These are phyloP conservation scores for Megaleporinus macrocephalus DNA, from an alignment of 2,113 vertebrate species.

Conservation along the genomic window DNA sequence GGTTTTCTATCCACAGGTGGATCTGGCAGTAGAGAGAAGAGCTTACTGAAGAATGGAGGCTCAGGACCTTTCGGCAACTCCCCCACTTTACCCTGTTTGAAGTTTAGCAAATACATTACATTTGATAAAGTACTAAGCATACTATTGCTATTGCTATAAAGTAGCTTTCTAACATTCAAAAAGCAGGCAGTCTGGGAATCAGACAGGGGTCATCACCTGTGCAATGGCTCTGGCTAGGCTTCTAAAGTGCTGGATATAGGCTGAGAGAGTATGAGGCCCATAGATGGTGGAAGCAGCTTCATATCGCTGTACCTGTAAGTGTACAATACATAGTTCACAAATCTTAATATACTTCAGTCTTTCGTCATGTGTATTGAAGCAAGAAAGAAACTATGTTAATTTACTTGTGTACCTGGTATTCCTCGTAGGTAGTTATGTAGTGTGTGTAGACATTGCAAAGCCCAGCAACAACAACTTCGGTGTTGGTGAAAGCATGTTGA, in stretches of 20 bases:
- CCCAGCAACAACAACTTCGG: conserved; percentile 86
- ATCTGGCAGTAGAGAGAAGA: conserved; percentile 68
- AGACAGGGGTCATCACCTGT: conserved; percentile 73
- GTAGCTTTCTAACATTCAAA: no score
- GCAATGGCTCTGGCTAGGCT: conserved; percentile 87
- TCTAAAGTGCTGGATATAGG: conserved; percentile 88
- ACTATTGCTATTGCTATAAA: no score
- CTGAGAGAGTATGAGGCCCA: conserved; percentile 92
- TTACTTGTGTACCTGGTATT: conserved; percentile 87
- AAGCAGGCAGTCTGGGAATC: no score
- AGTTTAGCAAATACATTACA: background rate
- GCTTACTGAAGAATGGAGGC: conserved; percentile 81
- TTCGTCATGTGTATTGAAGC: no score
- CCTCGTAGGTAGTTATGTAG: conserved; percentile 93
- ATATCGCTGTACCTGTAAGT: conserved; percentile 86
- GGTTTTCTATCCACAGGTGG: conserved; percentile 69
- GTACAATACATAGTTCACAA: background rate
- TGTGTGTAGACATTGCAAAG: conserved; percentile 94
- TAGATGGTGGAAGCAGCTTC: conserved; percentile 96
- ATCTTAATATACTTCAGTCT: no score
- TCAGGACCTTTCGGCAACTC: conserved; percentile 81
- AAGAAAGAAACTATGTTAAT: no score
- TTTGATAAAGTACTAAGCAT: background rate
- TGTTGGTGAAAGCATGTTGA: conserved; percentile 61
- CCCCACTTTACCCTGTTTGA: conserved; percentile 73